Evolutionary conservation across 2,888 invertebrate species (phyloP).

Genomic region (Noctua comes): DNA sequence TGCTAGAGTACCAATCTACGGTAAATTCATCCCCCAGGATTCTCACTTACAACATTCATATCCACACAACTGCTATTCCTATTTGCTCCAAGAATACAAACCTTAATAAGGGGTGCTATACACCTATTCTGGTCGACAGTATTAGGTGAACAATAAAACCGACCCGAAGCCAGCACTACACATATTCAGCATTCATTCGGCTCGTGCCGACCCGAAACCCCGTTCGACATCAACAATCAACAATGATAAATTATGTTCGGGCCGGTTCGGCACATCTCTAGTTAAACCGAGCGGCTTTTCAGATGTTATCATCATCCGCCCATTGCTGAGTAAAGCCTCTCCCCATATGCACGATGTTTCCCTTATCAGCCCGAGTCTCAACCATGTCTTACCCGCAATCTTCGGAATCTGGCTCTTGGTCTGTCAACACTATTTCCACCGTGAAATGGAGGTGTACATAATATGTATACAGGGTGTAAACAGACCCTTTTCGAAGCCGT

Average conservation of each 20-base stretch:
- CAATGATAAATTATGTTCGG: neutral
- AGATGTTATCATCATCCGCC: neutral
- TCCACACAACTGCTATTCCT: neutral
- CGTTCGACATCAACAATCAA: neutral
- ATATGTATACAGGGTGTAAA: neutral
- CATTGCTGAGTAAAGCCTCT: too few relatives aligned
- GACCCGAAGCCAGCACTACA: neutral
- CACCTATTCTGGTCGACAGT: neutral
- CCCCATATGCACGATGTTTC: neutral
- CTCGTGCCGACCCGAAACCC: neutral
- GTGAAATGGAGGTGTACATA: neutral
- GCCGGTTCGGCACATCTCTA: neutral
- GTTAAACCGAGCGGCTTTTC: neutral
- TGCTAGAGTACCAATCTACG: neutral
- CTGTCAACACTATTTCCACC: neutral
- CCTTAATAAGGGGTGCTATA: neutral
- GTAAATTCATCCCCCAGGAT: neutral
- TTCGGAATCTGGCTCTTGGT: neutral
- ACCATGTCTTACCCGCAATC: neutral
- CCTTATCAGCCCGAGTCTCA: neutral
- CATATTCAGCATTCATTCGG: neutral
- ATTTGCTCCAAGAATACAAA: constrained; percentile 19
- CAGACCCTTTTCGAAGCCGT: too few relatives aligned
- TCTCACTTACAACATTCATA: constrained; percentile 1
- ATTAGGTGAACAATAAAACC: neutral